These are phyloP conservation scores for Nomada fucata DNA, from an alignment of 2,888 invertebrate genomes.

Conservation along the genomic window DNA sequence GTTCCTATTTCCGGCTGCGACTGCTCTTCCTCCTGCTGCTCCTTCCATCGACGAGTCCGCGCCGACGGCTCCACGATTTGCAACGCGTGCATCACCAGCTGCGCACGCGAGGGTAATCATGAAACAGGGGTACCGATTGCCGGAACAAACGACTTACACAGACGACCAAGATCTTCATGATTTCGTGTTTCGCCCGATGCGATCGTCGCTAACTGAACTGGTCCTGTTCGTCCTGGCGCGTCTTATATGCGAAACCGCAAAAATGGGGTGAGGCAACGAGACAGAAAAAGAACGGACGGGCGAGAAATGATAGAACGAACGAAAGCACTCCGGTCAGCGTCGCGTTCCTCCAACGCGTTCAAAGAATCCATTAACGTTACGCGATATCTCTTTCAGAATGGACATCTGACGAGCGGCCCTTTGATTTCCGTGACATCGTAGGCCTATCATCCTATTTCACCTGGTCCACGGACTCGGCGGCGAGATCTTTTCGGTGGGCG, in stretches of 20 bases:
- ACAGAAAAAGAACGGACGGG: background rate
- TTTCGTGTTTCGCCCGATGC: background rate
- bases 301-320: no score
- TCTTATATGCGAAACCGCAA: conserved; percentile 32
- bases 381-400: conserved; percentile 64
- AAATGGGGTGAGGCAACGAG: background rate
- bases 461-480: background rate
- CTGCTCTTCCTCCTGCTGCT: background rate
- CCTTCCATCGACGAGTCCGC: background rate
- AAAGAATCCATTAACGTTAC: conserved; percentile 77
- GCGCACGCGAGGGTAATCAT: no score
- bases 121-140: no score
- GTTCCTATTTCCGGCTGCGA: background rate
- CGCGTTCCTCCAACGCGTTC: conserved; percentile 27
- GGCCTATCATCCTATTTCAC: background rate
- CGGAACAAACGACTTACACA: conserved; percentile 62
- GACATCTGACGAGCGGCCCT: conserved; percentile 21
- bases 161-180: conserved; percentile 63
- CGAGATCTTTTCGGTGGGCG: background rate
- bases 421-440: conserved; percentile 28
- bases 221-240: background rate
- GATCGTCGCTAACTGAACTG: conserved; percentile 7
- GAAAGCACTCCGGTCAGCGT: conserved; percentile 1
- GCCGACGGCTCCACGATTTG: background rate
- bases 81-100: conserved; percentile 6